A percentile compares a stretch with the other conserved stretches of the same genome.
Evolutionary conservation across 2,113 vertebrate genomes (phyloP).

Genomic region (Microtus montanus): DNA sequence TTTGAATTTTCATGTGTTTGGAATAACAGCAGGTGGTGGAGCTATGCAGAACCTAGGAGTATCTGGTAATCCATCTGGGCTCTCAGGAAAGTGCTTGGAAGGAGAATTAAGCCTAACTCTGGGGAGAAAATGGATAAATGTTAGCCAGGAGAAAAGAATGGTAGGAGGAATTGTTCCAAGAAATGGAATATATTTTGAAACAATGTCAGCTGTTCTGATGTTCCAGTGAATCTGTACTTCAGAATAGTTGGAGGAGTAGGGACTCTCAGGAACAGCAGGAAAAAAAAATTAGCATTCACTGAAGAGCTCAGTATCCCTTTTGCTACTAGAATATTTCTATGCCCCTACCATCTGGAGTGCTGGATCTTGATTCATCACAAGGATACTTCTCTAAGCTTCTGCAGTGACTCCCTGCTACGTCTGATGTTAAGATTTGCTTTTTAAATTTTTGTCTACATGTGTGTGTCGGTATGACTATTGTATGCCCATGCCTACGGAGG

Average conservation of each 20-base stretch:
- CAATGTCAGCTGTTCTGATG: not conserved
- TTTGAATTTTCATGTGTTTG: not conserved
- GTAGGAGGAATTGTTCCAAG: not conserved
- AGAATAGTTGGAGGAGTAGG: not conserved
- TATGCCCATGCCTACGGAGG: too few relatives aligned
- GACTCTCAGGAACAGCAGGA: not conserved
- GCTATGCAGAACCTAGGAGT: too few relatives aligned
- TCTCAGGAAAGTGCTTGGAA: not conserved
- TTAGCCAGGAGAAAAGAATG: not conserved
- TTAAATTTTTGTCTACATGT: not conserved
- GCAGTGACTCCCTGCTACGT: not conserved
- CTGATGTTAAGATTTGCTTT: not conserved
- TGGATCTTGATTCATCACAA: not conserved
- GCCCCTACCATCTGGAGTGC: not conserved
- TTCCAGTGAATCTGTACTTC: not conserved
- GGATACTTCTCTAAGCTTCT: too few relatives aligned
- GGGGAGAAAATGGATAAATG: not conserved
- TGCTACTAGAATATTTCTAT: not conserved
- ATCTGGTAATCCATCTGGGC: not conserved
- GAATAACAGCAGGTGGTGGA: not conserved
- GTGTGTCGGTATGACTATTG: not conserved
- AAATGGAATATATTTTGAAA: not conserved
- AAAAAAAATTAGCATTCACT: not conserved
- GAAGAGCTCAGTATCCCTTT: not conserved
- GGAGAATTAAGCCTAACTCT: not conserved